Evolutionary conservation across 2,797 vertebrate genomes (phyloP).

Genomic region (Carapus acus): DNA sequence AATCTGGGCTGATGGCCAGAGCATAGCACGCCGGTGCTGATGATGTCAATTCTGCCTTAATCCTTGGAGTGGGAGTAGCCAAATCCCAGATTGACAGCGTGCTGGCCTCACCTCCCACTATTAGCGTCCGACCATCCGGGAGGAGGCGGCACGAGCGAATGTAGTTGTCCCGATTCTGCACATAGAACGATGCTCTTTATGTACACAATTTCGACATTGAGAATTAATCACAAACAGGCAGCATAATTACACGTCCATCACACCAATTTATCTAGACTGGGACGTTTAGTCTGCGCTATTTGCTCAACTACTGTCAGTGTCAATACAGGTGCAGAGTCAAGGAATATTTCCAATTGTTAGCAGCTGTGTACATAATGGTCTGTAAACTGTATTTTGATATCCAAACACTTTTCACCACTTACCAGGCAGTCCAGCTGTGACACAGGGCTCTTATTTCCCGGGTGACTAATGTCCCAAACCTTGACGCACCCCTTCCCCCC

Average conservation of each 20-base stretch:
- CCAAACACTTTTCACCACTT: slow-evolving; percentile 48
- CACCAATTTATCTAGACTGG: no score
- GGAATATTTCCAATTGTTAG: not conserved
- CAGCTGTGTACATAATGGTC: not conserved
- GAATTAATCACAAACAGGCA: no score
- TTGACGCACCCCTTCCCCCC: slow-evolving; percentile 96
- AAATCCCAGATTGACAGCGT: slow-evolving; percentile 96
- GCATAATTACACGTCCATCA: no score
- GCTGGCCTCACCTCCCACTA: slow-evolving; percentile 94
- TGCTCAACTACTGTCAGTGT: not conserved
- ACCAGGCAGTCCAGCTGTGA: slow-evolving; percentile 97
- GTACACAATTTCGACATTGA: not conserved
- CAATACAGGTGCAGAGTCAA: not conserved
- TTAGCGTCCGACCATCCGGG: slow-evolving; percentile 89
- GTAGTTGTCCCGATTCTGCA: slow-evolving; percentile 93
- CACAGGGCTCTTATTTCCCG: slow-evolving; percentile 94
- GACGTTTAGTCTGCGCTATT: not conserved
- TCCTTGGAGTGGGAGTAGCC: slow-evolving; percentile 90
- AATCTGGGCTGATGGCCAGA: slow-evolving; percentile 93
- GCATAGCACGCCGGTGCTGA: slow-evolving; percentile 94
- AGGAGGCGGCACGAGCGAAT: slow-evolving; percentile 96
- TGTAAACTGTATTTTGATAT: not conserved
- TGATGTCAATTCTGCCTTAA: slow-evolving; percentile 94
- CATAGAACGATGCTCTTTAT: not conserved
- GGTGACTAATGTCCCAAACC: slow-evolving; percentile 98